A percentile compares a stretch with the other conserved stretches of the same genome.
Conservation (phyloP, 2,888 invertebrate genomes). For the Mongoloraphidia duomilia region DNA sequence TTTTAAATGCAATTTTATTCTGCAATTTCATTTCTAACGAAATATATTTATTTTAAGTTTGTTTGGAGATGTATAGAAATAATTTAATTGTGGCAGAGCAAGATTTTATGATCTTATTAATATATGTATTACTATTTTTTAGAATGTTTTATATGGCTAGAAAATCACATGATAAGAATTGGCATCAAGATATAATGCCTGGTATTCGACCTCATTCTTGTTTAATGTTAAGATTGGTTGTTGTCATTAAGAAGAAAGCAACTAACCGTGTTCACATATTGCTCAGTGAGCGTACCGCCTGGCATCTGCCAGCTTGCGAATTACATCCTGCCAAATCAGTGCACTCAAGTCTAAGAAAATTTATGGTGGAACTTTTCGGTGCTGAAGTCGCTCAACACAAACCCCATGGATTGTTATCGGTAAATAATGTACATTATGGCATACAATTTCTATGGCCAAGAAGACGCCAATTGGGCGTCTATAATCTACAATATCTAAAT, state of each 20-base stretch:
- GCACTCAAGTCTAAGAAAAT: slow-evolving; percentile 73
- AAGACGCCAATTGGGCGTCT: not conserved
- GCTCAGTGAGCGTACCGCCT: slow-evolving; percentile 67
- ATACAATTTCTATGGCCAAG: too few relatives aligned
- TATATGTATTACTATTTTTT: slow-evolving; percentile 7
- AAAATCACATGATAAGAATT: slow-evolving; percentile 27
- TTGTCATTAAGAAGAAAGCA: slow-evolving; percentile 65
- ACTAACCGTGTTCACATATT: slow-evolving; percentile 76
- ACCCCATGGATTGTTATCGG: slow-evolving; percentile 64
- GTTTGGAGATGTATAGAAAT: too few relatives aligned
- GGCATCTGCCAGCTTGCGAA: slow-evolving; percentile 78
- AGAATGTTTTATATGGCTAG: slow-evolving; percentile 20
- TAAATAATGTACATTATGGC: slow-evolving; percentile 14
- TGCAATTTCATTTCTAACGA: too few relatives aligned
- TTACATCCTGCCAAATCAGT: slow-evolving; percentile 74
- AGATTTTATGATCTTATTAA: too few relatives aligned
- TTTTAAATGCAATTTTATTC: too few relatives aligned
- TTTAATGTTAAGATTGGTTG: slow-evolving; percentile 60
- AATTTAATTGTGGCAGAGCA: too few relatives aligned
- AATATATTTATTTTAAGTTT: too few relatives aligned
- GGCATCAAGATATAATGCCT: slow-evolving; percentile 63
- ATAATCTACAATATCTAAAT: not conserved
- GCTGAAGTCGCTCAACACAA: slow-evolving; percentile 72
- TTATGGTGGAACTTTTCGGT: slow-evolving; percentile 85
- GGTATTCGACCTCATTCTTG: slow-evolving; percentile 51